A percentile compares a stretch with the other conserved stretches of the same genome.
Evolutionary conservation across 2,888 invertebrate genomes (phyloP).

Genomic region (Acrocera orbiculus): DNA sequence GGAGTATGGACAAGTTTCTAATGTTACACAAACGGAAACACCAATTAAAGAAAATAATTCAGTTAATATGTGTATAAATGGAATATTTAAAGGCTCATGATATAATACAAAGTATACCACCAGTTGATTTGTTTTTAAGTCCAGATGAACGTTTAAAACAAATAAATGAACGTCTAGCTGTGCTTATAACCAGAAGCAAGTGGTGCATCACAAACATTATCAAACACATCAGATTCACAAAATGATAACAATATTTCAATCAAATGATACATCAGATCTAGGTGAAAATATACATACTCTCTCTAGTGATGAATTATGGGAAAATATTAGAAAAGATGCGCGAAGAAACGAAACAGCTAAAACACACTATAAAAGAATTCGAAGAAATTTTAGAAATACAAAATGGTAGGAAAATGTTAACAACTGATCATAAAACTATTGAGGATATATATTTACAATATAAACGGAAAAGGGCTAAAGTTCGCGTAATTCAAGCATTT

Average conservation of each 20-base stretch:
- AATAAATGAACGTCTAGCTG: constrained; percentile 40
- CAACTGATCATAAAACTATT: constrained; percentile 68
- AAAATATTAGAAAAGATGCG: constrained; percentile 47
- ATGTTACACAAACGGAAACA: constrained; percentile 17
- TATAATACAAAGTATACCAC: constrained; percentile 26
- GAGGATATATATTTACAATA: constrained; percentile 67
- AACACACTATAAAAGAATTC: constrained; percentile 66
- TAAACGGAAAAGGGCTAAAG: constrained; percentile 77
- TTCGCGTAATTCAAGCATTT: constrained; percentile 75
- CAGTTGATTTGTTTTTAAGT: constrained; percentile 26
- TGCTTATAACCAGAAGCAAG: constrained; percentile 13
- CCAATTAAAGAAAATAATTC: no score
- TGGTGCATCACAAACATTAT: constrained; percentile 14
- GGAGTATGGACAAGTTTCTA: no score
- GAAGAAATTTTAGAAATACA: constrained; percentile 68
- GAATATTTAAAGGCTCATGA: constrained; percentile 29
- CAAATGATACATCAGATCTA: constrained; percentile 18
- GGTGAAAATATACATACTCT: constrained; percentile 49
- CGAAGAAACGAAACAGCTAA: constrained; percentile 64
- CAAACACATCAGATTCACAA: constrained; percentile 22
- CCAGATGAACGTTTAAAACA: constrained; percentile 36
- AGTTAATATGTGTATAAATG: no score
- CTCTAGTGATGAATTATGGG: constrained; percentile 50
- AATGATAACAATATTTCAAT: constrained; percentile 27
- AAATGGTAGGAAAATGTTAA: constrained; percentile 66